These are phyloP conservation scores for Picus viridis DNA, from an alignment of 2,797 vertebrate genomes.

Conservation along the genomic window DNA sequence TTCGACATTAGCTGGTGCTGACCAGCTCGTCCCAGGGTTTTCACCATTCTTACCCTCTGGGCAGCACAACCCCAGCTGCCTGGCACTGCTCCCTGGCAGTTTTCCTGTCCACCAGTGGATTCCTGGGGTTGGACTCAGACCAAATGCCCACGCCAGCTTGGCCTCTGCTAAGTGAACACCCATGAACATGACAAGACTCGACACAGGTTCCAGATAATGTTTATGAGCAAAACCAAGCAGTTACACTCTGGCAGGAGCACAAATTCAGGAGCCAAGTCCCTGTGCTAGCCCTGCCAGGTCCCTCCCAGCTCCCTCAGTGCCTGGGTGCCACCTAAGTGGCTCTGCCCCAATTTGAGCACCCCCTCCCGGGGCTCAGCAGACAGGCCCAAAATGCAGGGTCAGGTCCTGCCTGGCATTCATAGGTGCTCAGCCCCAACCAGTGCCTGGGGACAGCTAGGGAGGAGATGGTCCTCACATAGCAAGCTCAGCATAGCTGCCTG, in stretches of 20 bases:
- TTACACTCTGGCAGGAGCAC: constrained; percentile 45
- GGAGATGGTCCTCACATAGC: neutral
- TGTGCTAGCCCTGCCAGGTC: neutral
- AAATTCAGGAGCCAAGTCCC: constrained; percentile 12
- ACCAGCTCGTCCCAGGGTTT: neutral
- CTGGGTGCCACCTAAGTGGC: neutral
- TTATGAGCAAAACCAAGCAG: constrained; percentile 66
- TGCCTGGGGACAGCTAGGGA: neutral
- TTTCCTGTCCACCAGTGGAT: neutral
- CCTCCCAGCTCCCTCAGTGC: neutral
- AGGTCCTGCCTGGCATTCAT: fast-evolving
- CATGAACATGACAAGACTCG: neutral
- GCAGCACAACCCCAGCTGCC: neutral
- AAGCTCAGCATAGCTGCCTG: neutral
- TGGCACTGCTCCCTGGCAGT: neutral
- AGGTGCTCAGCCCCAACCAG: neutral
- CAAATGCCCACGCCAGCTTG: neutral
- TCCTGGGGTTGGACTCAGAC: neutral
- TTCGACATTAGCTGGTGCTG: constrained; percentile 7
- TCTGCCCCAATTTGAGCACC: neutral
- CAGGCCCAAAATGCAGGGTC: fast-evolving
- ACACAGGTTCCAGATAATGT: constrained; percentile 42
- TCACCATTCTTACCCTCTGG: neutral
- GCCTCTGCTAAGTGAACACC: fast-evolving
- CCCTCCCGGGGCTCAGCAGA: neutral